Base-by-base conservation (phyloP, 2,888 invertebrate species). In the Lumbricus terrestris region DNA sequence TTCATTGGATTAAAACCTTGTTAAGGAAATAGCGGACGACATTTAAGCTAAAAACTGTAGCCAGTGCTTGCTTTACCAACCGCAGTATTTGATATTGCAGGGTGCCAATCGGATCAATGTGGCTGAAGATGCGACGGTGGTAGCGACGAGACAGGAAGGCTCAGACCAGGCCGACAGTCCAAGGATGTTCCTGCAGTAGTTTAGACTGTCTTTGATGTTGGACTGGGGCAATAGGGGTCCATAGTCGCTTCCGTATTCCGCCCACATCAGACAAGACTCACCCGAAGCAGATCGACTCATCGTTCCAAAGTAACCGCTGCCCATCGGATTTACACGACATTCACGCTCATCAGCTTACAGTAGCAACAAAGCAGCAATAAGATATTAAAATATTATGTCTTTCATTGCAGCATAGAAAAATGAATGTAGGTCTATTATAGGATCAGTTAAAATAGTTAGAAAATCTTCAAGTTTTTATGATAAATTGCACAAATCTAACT, bases 291-390 rank as follows among this genome's bases (percentile, higher is more conserved):
- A 20, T 1, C 23, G 47, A 47, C 23, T 47, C 47, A 47, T 47
- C 47, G 20, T 47, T 6, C 47, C 47, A 20, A 47, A 47, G 47
- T 47, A 47, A 18, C 85, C 85, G 85, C n/a, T 85, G 35, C 85
- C 85, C 34, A 85, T 35, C 16, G 85, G 85, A 85, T 85, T 85
- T 15, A 85, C 85, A 20, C 85, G 85, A 85, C 85, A 85, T 35
- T 37, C 85, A 20, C 34, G 35, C 85, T 85, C 85, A 18, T 4
- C 85, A 34, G 34, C 85, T 85, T n/a, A n/a, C n/a, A 69, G 13
- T n/a, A n/a, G n/a, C 69, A 69, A n/a, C n/a, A n/a, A n/a, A n/a
- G n/a, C n/a, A n/a, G n/a, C n/a, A n/a, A n/a, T 0, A 13, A 8
- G 69, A 47, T 20, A 47, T 23, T 20, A 20, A 18, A 47, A 16